These are phyloP conservation scores for Nephrotoma guestfalica DNA, from an alignment of 2,888 invertebrate species.

Conservation along the genomic window DNA sequence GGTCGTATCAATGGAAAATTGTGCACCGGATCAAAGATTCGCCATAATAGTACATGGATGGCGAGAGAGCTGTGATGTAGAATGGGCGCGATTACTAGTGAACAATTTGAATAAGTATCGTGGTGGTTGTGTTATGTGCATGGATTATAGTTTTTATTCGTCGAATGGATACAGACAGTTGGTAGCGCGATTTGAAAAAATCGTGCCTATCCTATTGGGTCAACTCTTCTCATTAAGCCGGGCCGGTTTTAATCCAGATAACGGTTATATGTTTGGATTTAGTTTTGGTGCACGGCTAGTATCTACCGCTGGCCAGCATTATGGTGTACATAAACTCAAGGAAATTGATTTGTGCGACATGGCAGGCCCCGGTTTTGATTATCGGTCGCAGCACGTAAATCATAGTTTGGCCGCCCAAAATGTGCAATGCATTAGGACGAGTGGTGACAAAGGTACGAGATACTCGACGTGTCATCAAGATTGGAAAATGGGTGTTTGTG, in stretches of 20 bases:
- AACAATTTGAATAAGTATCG: constrained; percentile 15
- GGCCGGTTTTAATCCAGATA: constrained; percentile 13
- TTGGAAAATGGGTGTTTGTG: constrained; percentile 20
- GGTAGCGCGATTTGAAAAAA: constrained; percentile 11
- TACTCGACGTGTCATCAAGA: constrained; percentile 18
- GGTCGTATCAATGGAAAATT: background rate
- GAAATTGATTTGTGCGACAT: constrained; percentile 18
- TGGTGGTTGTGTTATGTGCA: constrained; percentile 17
- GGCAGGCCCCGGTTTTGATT: constrained; percentile 18
- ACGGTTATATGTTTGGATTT: constrained; percentile 18
- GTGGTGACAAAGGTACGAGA: constrained; percentile 16
- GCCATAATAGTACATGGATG: constrained; percentile 19
- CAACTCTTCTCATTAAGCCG: constrained; percentile 15
- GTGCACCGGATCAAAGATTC: constrained; percentile 8
- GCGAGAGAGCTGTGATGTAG: constrained; percentile 15
- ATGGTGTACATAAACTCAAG: constrained; percentile 14
- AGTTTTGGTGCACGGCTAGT: constrained; percentile 17
- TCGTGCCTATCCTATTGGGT: constrained; percentile 12
- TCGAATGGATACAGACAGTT: constrained; percentile 15
- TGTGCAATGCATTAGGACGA: constrained; percentile 19
- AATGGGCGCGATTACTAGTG: constrained; percentile 15
- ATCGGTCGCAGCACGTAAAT: constrained; percentile 9
- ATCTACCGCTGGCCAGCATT: constrained; percentile 15
- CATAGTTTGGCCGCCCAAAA: constrained; percentile 16
- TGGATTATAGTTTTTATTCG: constrained; percentile 17